Evolutionary conservation across 1,140 invertebrate genomes (phyloP), one percentile per base, ranked within the genome.

Genomic region (Nasonia giraulti): DNA sequence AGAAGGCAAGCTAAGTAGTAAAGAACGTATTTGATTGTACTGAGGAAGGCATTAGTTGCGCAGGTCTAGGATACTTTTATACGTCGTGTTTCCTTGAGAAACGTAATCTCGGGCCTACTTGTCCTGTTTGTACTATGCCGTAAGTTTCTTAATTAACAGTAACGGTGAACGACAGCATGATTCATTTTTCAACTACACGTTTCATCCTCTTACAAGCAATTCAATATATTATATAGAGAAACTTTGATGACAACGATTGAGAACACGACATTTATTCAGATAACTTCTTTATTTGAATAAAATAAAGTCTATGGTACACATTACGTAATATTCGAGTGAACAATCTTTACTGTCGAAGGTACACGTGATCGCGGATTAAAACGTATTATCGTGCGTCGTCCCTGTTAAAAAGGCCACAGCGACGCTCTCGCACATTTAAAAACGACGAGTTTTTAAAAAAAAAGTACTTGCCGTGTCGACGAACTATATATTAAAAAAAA

Each of bases 241-340:
- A n/a, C 55, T 62, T 1, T n/a, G 20, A 7, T 5, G 17, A 7
- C 4, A n/a, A 62, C 5, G n/a, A n/a, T 62, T 27, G 33, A 10
- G 6, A 11, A 11, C n/a, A 20, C 40, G 8, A 69, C 17, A 79
- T 47, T n/a, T 73, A 55, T 81, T 73, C 37, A 40, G 71, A 85
- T 80, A 85, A 82, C 50, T 83, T 12, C 44, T 82, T 85, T 83
- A 85, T 85, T 83, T 20, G 17, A 73, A 73, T 84, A 82, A 84
- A 84, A 86, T 86, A 82, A 82, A 82, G 17, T 83, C 77, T 83
- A 82, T 84, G 31, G 17, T 81, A 80, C 50, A 84, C 27, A 84
- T 84, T 79, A 81, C 62, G 69, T 84, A 73, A 40, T 84, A 75
- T 75, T 79, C 12, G 50, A 85, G 23, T 55, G 62, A 81, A 81